Conservation (phyloP, 2,797 vertebrate species). For the Notoglanidium macrostoma region DNA sequence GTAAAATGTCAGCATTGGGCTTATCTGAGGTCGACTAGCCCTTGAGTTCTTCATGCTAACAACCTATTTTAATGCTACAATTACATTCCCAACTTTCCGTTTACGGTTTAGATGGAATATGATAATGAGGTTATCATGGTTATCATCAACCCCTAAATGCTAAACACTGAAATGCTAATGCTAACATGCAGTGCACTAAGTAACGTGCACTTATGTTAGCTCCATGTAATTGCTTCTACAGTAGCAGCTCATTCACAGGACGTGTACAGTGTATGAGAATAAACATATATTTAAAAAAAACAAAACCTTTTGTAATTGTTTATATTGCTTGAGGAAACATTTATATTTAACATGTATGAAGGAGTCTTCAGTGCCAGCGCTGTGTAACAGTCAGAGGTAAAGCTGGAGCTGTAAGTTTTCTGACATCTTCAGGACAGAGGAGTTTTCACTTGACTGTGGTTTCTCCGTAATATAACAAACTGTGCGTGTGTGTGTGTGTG, state of each 20-base stretch:
- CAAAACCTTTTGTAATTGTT: not conserved
- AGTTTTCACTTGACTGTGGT: not conserved
- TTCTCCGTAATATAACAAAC: not conserved
- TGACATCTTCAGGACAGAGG: not conserved
- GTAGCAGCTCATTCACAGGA: not conserved
- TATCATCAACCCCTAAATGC: not conserved
- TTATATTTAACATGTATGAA: not conserved
- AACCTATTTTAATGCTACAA: not conserved
- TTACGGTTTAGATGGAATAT: not conserved
- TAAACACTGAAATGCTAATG: not conserved
- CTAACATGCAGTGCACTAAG: not conserved
- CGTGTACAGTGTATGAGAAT: too few relatives aligned
- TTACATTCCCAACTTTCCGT: not conserved
- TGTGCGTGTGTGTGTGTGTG: slow-evolving; percentile 36
- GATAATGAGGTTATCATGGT: not conserved
- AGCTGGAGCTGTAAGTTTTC: not conserved
- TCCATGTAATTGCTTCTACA: not conserved
- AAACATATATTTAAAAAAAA: not conserved
- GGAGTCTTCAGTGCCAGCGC: not conserved
- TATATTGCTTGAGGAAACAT: not conserved
- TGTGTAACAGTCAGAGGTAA: not conserved
- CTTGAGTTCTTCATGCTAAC: slow-evolving; percentile 8
- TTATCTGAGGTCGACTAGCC: not conserved
- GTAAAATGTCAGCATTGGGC: not conserved
- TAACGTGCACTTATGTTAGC: too few relatives aligned